phyloP scores from a whole-genome alignment of 2,888 invertebrate genomes.

The Agapostemon virescens region DNA sequence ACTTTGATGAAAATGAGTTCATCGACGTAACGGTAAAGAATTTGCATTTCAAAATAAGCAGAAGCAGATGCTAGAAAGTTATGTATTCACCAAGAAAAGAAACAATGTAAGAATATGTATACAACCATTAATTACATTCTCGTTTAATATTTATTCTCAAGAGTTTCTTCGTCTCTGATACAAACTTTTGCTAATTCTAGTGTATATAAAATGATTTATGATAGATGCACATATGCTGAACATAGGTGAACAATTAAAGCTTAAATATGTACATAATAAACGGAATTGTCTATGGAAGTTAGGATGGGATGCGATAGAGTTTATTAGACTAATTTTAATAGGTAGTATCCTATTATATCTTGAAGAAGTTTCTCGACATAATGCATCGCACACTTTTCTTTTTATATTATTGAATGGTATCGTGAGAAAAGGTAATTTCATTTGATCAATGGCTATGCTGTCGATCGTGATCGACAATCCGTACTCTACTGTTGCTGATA shows the following conservation, averaged over 20 bases:
- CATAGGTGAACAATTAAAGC: too few relatives aligned
- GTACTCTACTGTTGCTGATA: not conserved
- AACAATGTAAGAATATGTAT: not conserved
- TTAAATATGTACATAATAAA: too few relatives aligned
- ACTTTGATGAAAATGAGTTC: not conserved
- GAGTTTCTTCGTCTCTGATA: not conserved
- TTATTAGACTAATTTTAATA: not conserved
- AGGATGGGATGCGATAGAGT: not conserved
- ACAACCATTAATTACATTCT: not conserved
- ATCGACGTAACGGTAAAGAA: not conserved
- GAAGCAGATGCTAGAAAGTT: too few relatives aligned
- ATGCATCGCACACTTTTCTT: not conserved
- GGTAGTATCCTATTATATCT: not conserved
- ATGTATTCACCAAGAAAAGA: not conserved
- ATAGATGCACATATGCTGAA: too few relatives aligned
- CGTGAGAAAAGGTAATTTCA: not conserved
- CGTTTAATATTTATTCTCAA: not conserved
- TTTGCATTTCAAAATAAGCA: too few relatives aligned
- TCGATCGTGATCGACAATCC: not conserved
- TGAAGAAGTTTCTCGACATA: not conserved
- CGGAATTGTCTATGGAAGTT: too few relatives aligned
- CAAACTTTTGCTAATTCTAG: not conserved
- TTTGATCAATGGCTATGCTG: not conserved
- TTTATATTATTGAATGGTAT: not conserved
- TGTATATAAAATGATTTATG: not conserved